Evolutionary conservation across 1,140 invertebrate species (phyloP), one percentile per base, ranked within the genome.

Genomic region (Trinorchestia longiramus): DNA sequence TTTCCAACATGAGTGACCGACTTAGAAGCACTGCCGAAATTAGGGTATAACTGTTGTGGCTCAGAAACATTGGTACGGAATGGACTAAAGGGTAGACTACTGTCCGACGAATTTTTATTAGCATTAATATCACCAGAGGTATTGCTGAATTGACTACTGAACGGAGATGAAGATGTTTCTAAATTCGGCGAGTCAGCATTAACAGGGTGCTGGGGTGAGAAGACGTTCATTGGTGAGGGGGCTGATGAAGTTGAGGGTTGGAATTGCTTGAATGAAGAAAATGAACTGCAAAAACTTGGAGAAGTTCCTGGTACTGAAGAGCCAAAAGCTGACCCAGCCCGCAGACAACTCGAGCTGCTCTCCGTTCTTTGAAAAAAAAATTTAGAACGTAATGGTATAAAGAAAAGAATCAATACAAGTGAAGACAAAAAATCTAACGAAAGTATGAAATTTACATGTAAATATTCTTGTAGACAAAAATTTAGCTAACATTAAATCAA

Each of bases 11-110:
- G 43, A 47, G 92, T 45, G 40, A 44, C 11, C 11, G 92, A n/a
- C 43, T 44, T 94, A 45, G 92, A 42, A 94, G 92, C 19, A 44
- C 92, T 94, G 92, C 92, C 92, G 40, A 94, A 94, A 45, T 44
- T 94, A 94, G 92, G 92, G 43, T 45, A 94, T 45, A n/a, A 94
- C 44, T 94, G 92, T 44, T 94, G 92, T 11, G 92, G 43, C 44
- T 94, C 92, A 94, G 92, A 47, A 45, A 40, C 44, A 43, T 45
- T 45, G 44, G 44, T 44, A 94, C 44, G 92, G 44, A 94, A 94
- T 47, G 92, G 92, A 94, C 92, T 94, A 94, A 94, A 94, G 40
- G 92, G 43, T 94, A 94, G 17, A 94, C 44, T 94, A 94, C 44
- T 94, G 40, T 94, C 92, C 19, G 92, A 47, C 45, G 36, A 19